Base-by-base conservation (phyloP, 2,888 invertebrate species). In the Apamea sordens region DNA sequence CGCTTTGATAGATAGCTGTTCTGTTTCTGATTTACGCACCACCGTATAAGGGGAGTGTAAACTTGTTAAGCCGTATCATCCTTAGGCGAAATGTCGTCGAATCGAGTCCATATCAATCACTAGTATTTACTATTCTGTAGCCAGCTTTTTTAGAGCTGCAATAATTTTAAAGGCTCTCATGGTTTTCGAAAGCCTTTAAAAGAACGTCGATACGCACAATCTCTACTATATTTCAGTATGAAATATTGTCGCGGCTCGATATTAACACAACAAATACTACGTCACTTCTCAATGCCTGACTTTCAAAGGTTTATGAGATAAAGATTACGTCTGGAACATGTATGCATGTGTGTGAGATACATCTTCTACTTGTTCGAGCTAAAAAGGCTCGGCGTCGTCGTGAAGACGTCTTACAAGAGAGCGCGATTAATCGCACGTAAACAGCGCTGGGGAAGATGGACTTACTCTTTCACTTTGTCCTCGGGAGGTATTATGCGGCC, bases 401-500 rank as follows among this genome's bases (percentile, higher is more conserved):
- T 89, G 83, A 84, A 84, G 83, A 83, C 82, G 80, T 89, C 79
- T 89, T 82, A 81, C 86, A 85, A 76, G 86, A 86, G 86, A 86
- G 79, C 79, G 86, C 88, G 85, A 91, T 90, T 92, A 93, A 93
- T 93, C 92, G 90, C 89, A 90, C 89, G 90, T 91, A 86, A 90
- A 90, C 82, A 86, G 81, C 81, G 85, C 47, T 73, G 67, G 82
- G 79, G 79, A 89, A 89, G 86, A 86, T 88, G 81, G 82, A 96
- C 96, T 95, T 94, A 97, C 97, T 94, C 91, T 86, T 77, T 90
- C 77, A 96, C 95, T 91, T 92, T 93, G 78, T 88, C 75, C 89
- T 95, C 93, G 13, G 96, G 94, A 79, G 97, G 97, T 90, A 96
- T 91, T 77, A 94, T 89, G 82, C 95, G 95, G 79, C 97, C 97